Percentiles rank a stretch among this genome's conserved stretches.
These are phyloP conservation scores for Melanaphis sacchari DNA, from an alignment of 1,140 invertebrate genomes.

Conservation along the genomic window DNA sequence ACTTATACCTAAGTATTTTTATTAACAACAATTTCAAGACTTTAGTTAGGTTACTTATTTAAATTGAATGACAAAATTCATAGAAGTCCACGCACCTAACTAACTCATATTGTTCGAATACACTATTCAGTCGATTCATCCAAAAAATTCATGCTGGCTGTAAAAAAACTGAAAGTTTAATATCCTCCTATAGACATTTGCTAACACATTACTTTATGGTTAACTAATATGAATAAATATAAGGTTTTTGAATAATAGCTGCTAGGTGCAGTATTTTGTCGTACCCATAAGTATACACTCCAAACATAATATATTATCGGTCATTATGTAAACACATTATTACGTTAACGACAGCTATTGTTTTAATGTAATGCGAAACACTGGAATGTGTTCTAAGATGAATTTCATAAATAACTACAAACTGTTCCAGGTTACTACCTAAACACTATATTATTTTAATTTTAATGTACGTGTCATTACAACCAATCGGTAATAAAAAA, in stretches of 20 bases:
- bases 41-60: neutral
- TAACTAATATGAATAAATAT: neutral
- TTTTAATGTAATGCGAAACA: neutral
- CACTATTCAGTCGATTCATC: neutral
- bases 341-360: constrained; percentile 34
- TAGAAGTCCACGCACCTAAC: neutral
- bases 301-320: constrained; percentile 14
- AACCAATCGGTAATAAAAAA: neutral
- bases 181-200: neutral
- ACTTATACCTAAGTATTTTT: neutral
- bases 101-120: neutral
- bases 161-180: neutral
- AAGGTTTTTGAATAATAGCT: neutral
- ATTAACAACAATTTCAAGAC: neutral
- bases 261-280: neutral
- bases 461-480: neutral
- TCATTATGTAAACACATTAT: constrained; percentile 16
- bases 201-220: neutral
- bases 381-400: constrained; percentile 16
- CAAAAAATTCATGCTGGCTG: neutral
- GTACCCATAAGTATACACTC: neutral
- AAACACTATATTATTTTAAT: neutral
- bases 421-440: neutral
- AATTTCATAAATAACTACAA: neutral
- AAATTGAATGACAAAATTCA: neutral